A percentile compares a stretch with the other conserved stretches of the same genome.
phyloP scores from a whole-genome alignment of 2,888 invertebrate species.

The Mesochorus sp. region DNA sequence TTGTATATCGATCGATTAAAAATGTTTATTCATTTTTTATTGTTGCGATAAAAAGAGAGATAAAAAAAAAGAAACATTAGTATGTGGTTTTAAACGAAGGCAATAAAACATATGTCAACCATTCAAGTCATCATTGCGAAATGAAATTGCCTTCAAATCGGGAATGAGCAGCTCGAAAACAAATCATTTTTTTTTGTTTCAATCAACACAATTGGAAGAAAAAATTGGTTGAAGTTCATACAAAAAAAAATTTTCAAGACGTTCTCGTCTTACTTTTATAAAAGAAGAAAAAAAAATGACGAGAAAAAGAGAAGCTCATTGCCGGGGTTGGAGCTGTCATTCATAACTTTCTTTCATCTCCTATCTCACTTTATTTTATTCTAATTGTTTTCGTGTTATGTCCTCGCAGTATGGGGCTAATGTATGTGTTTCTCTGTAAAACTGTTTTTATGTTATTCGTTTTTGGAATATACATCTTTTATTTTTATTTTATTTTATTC shows the following conservation, averaged over 20 bases:
- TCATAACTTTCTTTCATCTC: conserved; percentile 5
- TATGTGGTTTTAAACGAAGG: background rate
- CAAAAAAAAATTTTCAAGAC: no score
- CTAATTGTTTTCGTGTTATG: conserved; percentile 55
- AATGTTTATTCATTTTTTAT: conserved; percentile 15
- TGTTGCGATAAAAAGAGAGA: background rate
- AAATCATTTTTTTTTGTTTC: no score
- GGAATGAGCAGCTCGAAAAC: no score
- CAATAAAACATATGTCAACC: no score
- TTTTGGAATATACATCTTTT: conserved; percentile 40
- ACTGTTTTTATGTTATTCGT: conserved; percentile 60
- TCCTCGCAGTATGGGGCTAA: conserved; percentile 59
- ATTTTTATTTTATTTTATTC: no score
- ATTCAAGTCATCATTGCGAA: no score
- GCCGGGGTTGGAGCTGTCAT: conserved; percentile 21
- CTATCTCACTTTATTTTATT: background rate
- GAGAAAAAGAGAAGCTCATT: no score
- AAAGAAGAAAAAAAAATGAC: no score
- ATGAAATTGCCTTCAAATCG: conserved; percentile 14
- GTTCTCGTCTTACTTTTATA: no score
- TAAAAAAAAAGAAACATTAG: background rate
- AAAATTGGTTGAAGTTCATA: no score
- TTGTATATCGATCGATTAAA: conserved; percentile 58
- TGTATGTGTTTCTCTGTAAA: conserved; percentile 56
- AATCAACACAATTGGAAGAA: no score